Conservation (phyloP, 2,888 invertebrate genomes). For the Iphiclides podalirius region DNA sequence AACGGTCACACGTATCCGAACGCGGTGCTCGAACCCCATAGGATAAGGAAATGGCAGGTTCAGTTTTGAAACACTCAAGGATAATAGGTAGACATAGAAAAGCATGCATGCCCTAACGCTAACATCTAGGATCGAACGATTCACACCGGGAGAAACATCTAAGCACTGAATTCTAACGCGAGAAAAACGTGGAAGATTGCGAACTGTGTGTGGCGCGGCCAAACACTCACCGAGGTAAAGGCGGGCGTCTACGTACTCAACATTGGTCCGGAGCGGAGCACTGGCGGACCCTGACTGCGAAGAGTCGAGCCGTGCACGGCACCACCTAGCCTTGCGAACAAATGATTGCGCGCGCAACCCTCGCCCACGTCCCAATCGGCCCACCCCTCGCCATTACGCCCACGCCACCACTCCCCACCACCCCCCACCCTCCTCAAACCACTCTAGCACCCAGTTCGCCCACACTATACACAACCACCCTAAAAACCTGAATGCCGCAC, state of each 20-base stretch:
- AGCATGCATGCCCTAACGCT: constrained; percentile 74
- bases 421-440: constrained; percentile 23
- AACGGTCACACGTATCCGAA: constrained; percentile 56
- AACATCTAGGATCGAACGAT: constrained; percentile 55
- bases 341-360: constrained; percentile 17
- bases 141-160: constrained; percentile 52
- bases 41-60: constrained; percentile 55
- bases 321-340: constrained; percentile 10
- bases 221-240: constrained; percentile 54
- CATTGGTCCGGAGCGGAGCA: constrained; percentile 37
- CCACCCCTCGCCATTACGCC: not conserved
- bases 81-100: constrained; percentile 57
- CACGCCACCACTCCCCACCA: not conserved
- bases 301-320: constrained; percentile 6
- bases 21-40: constrained; percentile 52
- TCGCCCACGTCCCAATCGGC: not conserved
- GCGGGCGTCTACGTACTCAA: constrained; percentile 48
- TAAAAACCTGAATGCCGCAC: constrained; percentile 30
- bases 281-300: constrained; percentile 20
- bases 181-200: constrained; percentile 21
- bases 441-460: too few species aligned
- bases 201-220: constrained; percentile 26
- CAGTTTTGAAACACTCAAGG: constrained; percentile 56
- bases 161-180: constrained; percentile 53
- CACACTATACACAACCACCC: too few species aligned